Percentiles rank a stretch among this genome's conserved stretches.
Evolutionary conservation across 2,888 invertebrate genomes (phyloP).

Genomic region (Thymelicus sylvestris): DNA sequence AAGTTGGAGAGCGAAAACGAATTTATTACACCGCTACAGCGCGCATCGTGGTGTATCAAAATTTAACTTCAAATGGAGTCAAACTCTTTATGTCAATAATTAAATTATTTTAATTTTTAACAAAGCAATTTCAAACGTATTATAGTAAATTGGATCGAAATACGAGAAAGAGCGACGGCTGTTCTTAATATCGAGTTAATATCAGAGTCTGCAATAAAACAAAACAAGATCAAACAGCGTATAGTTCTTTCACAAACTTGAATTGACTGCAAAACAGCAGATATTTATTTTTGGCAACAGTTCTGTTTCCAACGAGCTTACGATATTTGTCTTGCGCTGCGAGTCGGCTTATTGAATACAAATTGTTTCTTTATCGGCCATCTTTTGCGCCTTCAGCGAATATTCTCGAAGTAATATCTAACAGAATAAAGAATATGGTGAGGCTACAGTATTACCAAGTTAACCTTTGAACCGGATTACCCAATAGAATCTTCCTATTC

Average conservation of each 20-base stretch:
- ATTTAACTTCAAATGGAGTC: too few species aligned
- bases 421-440: slow-evolving; percentile 25
- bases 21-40: too few species aligned
- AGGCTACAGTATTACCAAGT: slow-evolving; percentile 5
- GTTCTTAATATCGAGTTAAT: neutral
- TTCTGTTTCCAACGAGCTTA: slow-evolving; percentile 34
- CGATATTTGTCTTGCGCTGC: slow-evolving; percentile 42
- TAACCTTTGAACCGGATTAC: neutral
- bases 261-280: slow-evolving; percentile 6
- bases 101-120: too few species aligned
- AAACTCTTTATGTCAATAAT: too few species aligned
- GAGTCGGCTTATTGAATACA: slow-evolving; percentile 74
- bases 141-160: too few species aligned
- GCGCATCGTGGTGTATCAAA: too few species aligned
- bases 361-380: slow-evolving; percentile 75
- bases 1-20: too few species aligned
- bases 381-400: slow-evolving; percentile 51
- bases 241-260: neutral
- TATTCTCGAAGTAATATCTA: slow-evolving; percentile 32
- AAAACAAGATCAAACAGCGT: neutral
- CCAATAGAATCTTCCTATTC: too few species aligned
- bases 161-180: too few species aligned
- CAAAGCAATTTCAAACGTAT: too few species aligned
- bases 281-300: slow-evolving; percentile 31
- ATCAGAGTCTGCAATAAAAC: neutral